phyloP scores from a whole-genome alignment of 2,797 vertebrate genomes.

The Eulemur albifrons region DNA sequence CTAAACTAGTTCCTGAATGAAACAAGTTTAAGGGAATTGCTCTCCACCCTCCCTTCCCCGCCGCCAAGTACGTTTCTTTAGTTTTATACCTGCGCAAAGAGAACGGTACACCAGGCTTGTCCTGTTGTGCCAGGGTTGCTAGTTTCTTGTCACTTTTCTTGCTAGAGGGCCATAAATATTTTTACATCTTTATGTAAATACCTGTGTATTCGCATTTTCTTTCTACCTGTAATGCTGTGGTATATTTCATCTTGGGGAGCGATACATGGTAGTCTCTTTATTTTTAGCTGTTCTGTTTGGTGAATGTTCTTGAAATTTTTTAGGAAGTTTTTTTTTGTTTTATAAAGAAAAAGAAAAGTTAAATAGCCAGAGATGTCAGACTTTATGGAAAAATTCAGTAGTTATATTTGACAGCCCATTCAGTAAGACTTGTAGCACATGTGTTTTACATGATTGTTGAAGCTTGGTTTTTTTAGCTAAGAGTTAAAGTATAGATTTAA shows the following conservation, averaged over 20 bases:
- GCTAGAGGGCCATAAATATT: background rate
- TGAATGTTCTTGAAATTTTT: background rate
- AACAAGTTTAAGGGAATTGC: background rate
- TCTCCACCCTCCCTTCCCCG: background rate
- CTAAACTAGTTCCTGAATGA: background rate
- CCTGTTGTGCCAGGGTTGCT: background rate
- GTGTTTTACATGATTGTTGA: constrained; percentile 7
- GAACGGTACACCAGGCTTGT: background rate
- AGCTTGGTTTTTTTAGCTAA: constrained; percentile 10
- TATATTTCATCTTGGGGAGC: background rate
- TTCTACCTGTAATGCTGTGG: background rate
- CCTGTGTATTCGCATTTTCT: background rate
- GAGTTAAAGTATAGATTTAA: constrained; percentile 13
- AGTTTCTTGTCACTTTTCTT: background rate
- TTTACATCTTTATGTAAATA: background rate
- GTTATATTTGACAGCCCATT: background rate
- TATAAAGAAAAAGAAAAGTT: background rate
- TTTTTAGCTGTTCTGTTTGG: background rate
- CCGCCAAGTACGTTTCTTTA: background rate
- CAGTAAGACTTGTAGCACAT: background rate
- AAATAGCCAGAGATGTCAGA: background rate
- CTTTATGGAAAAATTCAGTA: background rate
- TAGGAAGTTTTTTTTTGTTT: background rate
- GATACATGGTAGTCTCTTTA: background rate
- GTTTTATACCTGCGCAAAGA: background rate